These are phyloP conservation scores for Axinella damicornis DNA, from an alignment of 37 sponge, comb jelly and placozoan species.

Conservation along the genomic window DNA sequence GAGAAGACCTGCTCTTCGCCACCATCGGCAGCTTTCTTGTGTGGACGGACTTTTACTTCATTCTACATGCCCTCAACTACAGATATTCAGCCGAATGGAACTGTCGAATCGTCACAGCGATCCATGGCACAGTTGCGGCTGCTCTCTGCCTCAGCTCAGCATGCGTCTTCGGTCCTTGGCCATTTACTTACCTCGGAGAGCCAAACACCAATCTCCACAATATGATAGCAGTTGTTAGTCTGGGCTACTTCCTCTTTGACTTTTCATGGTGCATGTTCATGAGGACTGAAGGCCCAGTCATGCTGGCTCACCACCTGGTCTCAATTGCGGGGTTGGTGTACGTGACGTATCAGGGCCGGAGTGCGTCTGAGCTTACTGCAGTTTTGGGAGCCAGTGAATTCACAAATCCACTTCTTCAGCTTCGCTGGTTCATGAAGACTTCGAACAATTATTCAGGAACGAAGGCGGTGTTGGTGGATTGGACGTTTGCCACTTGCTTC, in stretches of 20 bases:
- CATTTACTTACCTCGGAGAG: slow-evolving; percentile 74
- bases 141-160: slow-evolving; percentile 60
- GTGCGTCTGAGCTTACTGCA: slow-evolving; percentile 74
- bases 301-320: slow-evolving; percentile 91
- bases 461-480: slow-evolving; percentile 46
- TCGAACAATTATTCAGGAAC: slow-evolving; percentile 44
- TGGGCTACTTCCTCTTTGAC: slow-evolving; percentile 95
- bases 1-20: neutral
- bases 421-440: slow-evolving; percentile 76
- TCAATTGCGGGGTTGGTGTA: slow-evolving; percentile 71
- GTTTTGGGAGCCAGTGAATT: slow-evolving; percentile 86
- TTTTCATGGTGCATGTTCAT: slow-evolving; percentile 86
- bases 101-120: slow-evolving; percentile 76
- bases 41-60: slow-evolving; percentile 78
- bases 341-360: slow-evolving; percentile 43
- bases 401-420: slow-evolving; percentile 88
- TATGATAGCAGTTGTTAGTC: slow-evolving; percentile 66
- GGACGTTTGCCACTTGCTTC: slow-evolving; percentile 41
- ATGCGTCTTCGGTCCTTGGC: slow-evolving; percentile 73
- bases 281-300: slow-evolving; percentile 72
- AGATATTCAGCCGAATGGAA: slow-evolving; percentile 80
- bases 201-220: slow-evolving; percentile 70
- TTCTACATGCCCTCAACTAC: slow-evolving; percentile 59
- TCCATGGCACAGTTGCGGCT: slow-evolving; percentile 66
- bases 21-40: slow-evolving; percentile 68